Evolutionary conservation across 2,113 vertebrate species (phyloP).

Genomic region (Asarcornis scutulata): DNA sequence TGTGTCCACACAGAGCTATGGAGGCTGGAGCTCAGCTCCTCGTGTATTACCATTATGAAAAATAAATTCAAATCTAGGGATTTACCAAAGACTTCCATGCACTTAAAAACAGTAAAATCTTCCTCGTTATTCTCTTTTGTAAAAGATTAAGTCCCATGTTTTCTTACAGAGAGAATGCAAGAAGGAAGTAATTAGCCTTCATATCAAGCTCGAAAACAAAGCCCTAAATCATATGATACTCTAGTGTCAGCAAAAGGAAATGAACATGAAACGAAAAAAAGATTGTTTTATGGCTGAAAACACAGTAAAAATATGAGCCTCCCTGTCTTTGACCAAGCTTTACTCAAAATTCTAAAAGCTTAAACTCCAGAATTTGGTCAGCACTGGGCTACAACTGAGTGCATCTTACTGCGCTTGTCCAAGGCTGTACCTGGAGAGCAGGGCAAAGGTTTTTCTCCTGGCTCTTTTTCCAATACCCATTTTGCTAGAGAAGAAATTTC

Average conservation of each 20-base stretch:
- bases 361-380: not conserved
- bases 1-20: not conserved
- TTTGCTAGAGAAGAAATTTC: not conserved
- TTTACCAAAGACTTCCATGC: not conserved
- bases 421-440: not conserved
- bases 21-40: not conserved
- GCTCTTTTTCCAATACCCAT: not conserved
- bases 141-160: constrained; percentile 19
- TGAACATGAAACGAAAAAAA: not conserved
- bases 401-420: not conserved
- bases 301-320: not conserved
- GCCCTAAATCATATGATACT: constrained; percentile 33
- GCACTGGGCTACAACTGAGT: no score
- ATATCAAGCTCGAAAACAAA: constrained; percentile 53
- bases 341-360: not conserved
- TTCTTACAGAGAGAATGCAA: constrained; percentile 21
- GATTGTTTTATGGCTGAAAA: not conserved
- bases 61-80: not conserved
- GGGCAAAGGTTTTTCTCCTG: not conserved
- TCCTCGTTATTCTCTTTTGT: not conserved
- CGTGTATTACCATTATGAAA: not conserved
- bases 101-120: not conserved
- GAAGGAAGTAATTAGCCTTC: constrained; percentile 50
- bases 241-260: constrained; percentile 38
- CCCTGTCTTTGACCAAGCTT: not conserved